Evolutionary conservation across 2,888 invertebrate genomes (phyloP).

Genomic region (Hymenopus coronatus): DNA sequence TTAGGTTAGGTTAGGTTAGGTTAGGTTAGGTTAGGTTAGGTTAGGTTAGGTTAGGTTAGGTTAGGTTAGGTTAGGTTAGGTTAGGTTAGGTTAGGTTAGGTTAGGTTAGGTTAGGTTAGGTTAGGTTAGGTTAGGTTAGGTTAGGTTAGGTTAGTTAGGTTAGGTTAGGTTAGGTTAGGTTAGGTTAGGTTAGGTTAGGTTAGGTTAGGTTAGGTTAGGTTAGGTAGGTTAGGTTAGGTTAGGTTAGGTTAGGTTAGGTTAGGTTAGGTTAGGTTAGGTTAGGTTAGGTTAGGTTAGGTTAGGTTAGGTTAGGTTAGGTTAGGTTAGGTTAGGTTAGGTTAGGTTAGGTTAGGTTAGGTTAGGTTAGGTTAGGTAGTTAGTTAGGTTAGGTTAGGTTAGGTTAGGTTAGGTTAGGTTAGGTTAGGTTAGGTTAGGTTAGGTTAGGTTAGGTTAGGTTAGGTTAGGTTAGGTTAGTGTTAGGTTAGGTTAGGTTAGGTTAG

Average conservation of each 20-base stretch:
- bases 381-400: constrained; percentile 37
- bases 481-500: no score
- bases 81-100: not conserved
- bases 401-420: constrained; percentile 39
- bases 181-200: constrained; percentile 15
- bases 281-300: constrained; percentile 17
- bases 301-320: constrained; percentile 30
- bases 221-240: constrained; percentile 18
- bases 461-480: no score
- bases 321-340: constrained; percentile 34
- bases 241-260: constrained; percentile 16
- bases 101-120: constrained; percentile 3
- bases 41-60: constrained; percentile 11
- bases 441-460: constrained; percentile 37
- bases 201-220: not conserved
- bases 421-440: constrained; percentile 40
- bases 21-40: not conserved
- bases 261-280: constrained; percentile 12
- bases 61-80: not conserved
- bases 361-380: not conserved
- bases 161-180: not conserved
- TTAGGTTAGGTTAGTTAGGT: constrained; percentile 3
- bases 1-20: no score
- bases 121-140: not conserved
- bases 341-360: constrained; percentile 36